Evolutionary conservation across 2,797 vertebrate genomes (phyloP).

Genomic region (Takifugu rubripes): DNA sequence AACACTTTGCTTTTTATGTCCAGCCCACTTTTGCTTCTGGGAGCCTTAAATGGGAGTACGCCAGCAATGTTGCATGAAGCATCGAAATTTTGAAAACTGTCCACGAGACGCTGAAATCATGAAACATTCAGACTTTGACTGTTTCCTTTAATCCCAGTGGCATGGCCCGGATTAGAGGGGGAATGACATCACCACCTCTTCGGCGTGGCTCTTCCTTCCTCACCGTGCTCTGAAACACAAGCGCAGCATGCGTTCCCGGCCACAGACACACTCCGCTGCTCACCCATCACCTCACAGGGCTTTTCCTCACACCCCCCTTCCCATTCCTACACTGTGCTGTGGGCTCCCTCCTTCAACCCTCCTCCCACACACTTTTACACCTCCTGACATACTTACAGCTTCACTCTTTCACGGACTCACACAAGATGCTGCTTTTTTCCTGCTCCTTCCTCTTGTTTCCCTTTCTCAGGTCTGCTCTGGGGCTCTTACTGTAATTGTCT

Average conservation of each 20-base stretch:
- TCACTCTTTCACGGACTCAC: neutral
- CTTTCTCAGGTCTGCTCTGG: conserved; percentile 32
- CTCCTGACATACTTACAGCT: conserved; percentile 33
- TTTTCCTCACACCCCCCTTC: conserved; percentile 16
- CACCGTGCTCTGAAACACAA: conserved; percentile 2
- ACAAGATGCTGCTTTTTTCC: conserved; percentile 20
- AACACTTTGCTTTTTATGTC: no score
- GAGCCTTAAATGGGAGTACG: no score
- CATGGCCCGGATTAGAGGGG: conserved; percentile 50
- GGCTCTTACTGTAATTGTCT: conserved; percentile 34
- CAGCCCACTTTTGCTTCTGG: no score
- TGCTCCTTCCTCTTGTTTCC: conserved; percentile 35
- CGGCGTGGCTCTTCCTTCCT: no score
- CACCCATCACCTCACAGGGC: conserved; percentile 27
- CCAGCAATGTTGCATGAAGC: conserved; percentile 9
- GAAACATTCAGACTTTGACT: conserved; percentile 55
- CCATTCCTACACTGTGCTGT: conserved; percentile 8
- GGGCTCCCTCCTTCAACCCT: conserved; percentile 21
- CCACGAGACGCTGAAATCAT: conserved; percentile 45
- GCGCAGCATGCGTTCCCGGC: conserved; percentile 3
- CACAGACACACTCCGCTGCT: conserved; percentile 28
- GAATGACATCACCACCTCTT: conserved; percentile 4
- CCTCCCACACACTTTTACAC: conserved; percentile 29
- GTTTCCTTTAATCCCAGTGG: conserved; percentile 50
- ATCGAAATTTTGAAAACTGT: conserved; percentile 4